These are phyloP conservation scores for Orthosia gracilis DNA, from an alignment of 2,888 invertebrate genomes.

Conservation along the genomic window DNA sequence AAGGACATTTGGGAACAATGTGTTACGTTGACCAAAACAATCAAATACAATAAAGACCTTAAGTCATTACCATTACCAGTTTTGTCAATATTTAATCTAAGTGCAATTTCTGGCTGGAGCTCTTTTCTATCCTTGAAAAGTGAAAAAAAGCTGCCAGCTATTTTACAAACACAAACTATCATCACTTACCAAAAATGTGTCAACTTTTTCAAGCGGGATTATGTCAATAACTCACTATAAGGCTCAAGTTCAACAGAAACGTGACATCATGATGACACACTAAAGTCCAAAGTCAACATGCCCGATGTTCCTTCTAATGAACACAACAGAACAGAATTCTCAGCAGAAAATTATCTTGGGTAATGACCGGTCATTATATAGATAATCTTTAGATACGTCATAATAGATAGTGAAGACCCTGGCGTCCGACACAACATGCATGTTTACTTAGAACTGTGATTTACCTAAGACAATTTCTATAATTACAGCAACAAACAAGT, in stretches of 20 bases:
- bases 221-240: neutral
- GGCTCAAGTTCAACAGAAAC: neutral
- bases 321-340: neutral
- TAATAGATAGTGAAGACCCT: slow-evolving; percentile 6
- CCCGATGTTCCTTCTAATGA: neutral
- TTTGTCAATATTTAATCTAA: too few species aligned
- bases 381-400: slow-evolving; percentile 3
- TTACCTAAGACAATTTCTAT: slow-evolving; percentile 20
- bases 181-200: neutral
- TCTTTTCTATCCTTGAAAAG: too few species aligned
- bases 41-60: too few species aligned
- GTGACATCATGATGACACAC: slow-evolving; percentile 26
- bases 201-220: neutral
- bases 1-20: too few species aligned
- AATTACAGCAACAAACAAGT: slow-evolving; percentile 6
- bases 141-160: neutral
- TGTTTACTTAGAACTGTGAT: slow-evolving; percentile 35
- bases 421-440: slow-evolving; percentile 5
- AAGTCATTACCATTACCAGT: too few species aligned
- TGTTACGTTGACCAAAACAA: too few species aligned
- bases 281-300: slow-evolving; percentile 7
- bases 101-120: too few species aligned
- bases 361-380: slow-evolving; percentile 23
- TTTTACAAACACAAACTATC: neutral
- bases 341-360: neutral